Evolutionary conservation across 2,797 vertebrate genomes (phyloP).

Genomic region (Crypturellus tataupa): DNA sequence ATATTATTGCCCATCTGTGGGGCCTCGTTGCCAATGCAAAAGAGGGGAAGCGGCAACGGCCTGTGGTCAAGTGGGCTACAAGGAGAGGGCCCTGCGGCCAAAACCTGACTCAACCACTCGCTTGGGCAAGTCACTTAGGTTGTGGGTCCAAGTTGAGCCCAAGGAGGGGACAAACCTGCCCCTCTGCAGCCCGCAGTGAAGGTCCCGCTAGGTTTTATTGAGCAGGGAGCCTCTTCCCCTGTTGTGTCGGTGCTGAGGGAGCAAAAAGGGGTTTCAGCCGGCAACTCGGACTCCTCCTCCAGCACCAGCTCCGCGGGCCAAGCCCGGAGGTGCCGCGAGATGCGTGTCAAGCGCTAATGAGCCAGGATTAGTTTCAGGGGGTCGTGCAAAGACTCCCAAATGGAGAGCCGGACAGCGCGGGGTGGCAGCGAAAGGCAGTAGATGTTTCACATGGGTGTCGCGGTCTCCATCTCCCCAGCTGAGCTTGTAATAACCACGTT

Average conservation of each 20-base stretch:
- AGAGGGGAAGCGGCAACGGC: constrained; percentile 17
- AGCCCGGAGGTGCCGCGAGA: constrained; percentile 10
- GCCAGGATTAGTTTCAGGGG: neutral
- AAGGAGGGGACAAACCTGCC: constrained; percentile 3
- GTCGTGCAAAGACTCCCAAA: neutral
- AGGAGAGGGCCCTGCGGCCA: constrained; percentile 51
- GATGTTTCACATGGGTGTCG: accelerated
- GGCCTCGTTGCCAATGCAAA: constrained; percentile 23
- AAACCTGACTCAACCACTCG: neutral
- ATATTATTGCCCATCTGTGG: neutral
- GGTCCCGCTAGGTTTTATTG: constrained; percentile 49
- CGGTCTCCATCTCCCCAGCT: neutral
- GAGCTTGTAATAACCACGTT: accelerated
- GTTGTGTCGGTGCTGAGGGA: constrained; percentile 38
- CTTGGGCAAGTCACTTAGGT: accelerated
- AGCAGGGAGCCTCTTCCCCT: constrained; percentile 31
- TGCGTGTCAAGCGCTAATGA: neutral
- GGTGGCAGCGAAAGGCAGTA: neutral
- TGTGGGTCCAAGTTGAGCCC: constrained; percentile 60
- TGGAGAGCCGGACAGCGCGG: accelerated
- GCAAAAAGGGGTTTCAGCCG: constrained; percentile 51
- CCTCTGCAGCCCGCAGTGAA: neutral
- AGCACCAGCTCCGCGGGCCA: neutral
- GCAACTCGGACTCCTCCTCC: constrained; percentile 48
- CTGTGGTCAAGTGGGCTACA: constrained; percentile 42